Base-by-base conservation (phyloP, 1,140 invertebrate species). In the Drosophila albomicans region DNA sequence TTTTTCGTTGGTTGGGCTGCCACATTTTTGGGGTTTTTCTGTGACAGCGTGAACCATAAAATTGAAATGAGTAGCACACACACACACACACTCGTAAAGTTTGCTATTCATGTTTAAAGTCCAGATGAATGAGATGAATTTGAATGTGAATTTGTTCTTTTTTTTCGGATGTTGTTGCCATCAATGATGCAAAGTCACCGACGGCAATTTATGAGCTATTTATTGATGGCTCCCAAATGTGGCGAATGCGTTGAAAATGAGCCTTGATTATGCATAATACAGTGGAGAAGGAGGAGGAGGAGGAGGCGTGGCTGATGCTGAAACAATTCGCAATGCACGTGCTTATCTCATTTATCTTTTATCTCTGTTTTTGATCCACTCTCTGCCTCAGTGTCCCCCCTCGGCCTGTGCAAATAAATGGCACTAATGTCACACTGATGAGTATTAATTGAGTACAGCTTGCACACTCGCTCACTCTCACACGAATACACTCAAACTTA, bases 351-450 rank as follows among this genome's bases (percentile, higher is more conserved):
- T 70, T 79, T 52, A 67, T 87, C 79, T 70, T 76, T 57, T 76
- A 61, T 78, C 75, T 64, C n/a, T 68, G 15, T 28, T 63, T 59
- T 61, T 64, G 62, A 75, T 68, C 51, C 75, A 67, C 64, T 71
- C 67, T 72, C 20, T 25, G 20, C 20, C 20, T 25, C 20, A 25
- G 11, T 57, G 51, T 32, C 56, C 38, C 2, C 43, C 59, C 38
- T 10, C 43, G 30, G 66, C 13, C 41, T 52, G 48, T 62, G 48
- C 58, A 65, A 58, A 69, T 74, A 81, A 89, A 81, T 85, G 85
- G 75, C 81, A 88, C 85, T 88, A 89, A 89, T 88, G 85, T 88
- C 80, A 89, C 81, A 77, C 85, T 89, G 85, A 89, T 88, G 85
- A 81, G 86, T 88, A 84, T 88, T 88, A 88, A 88, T 88, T 88